Evolutionary conservation across 1,140 invertebrate genomes (phyloP).

Genomic region (Drosophila trapezifrons): DNA sequence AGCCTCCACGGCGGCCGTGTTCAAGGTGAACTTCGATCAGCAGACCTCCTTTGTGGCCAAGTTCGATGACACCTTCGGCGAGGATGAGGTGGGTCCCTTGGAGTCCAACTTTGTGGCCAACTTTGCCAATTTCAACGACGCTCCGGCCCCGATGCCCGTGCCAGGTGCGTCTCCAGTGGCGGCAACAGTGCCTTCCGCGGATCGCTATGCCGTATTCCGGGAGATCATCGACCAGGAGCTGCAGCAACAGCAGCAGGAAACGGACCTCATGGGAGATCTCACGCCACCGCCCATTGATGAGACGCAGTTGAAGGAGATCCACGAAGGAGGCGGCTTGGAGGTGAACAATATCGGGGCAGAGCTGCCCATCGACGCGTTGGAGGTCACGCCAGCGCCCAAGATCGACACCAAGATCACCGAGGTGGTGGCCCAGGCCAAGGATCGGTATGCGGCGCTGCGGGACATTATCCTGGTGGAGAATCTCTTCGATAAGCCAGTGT

Average conservation of each 20-base stretch:
- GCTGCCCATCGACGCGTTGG: constrained; percentile 32
- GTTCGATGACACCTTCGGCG: constrained; percentile 87
- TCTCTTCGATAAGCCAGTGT: constrained; percentile 85
- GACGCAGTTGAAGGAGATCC: constrained; percentile 22
- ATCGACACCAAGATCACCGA: constrained; percentile 84
- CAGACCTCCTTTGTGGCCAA: constrained; percentile 84
- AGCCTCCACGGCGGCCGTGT: constrained; percentile 73
- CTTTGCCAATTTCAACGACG: constrained; percentile 86
- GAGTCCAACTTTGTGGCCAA: constrained; percentile 85
- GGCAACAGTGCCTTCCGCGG: constrained; percentile 85
- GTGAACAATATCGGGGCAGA: constrained; percentile 20
- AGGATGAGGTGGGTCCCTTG: constrained; percentile 46
- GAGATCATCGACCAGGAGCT: constrained; percentile 91
- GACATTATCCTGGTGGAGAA: constrained; percentile 88
- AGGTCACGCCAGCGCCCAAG: constrained; percentile 51
- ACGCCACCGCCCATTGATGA: constrained; percentile 55
- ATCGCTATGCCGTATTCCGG: constrained; percentile 93
- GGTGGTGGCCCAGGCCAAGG: constrained; percentile 85
- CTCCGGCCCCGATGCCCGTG: constrained; percentile 75
- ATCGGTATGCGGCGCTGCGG: constrained; percentile 89
- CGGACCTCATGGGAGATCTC: constrained; percentile 78
- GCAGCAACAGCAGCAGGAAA: constrained; percentile 85
- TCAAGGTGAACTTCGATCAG: constrained; percentile 86
- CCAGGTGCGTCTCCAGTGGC: constrained; percentile 50
- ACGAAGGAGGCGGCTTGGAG: constrained; percentile 14